phyloP scores from a whole-genome alignment of 2,888 invertebrate genomes.

The Galeopsomyia nigrocyanea region DNA sequence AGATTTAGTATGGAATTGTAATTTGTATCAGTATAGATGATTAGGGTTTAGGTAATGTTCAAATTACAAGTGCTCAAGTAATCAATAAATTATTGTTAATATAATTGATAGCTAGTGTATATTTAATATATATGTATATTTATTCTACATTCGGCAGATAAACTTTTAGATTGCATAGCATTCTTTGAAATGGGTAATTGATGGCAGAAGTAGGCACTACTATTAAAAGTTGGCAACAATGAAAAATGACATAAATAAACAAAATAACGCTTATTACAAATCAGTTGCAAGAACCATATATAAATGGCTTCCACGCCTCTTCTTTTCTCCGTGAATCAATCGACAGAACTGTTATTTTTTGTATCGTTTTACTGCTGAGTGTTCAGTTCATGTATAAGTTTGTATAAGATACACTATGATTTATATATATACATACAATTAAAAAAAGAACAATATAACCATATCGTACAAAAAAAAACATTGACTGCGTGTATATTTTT shows the following conservation, averaged over 20 bases:
- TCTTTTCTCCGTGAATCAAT: constrained; percentile 40
- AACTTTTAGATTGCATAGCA: no score
- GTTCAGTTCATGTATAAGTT: constrained; percentile 60
- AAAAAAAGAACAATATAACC: constrained; percentile 48
- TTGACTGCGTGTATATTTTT: constrained; percentile 17
- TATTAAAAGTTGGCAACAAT: not conserved
- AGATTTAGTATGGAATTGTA: constrained; percentile 1
- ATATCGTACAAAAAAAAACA: constrained; percentile 38
- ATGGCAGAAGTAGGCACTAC: no score
- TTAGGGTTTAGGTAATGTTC: no score
- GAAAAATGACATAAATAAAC: constrained; percentile 17
- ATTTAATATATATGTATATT: no score
- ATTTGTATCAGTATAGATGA: not conserved
- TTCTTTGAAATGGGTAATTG: no score
- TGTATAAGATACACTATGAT: constrained; percentile 59
- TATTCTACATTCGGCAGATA: no score
- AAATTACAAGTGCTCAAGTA: no score
- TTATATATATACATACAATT: constrained; percentile 56
- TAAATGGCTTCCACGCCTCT: constrained; percentile 32
- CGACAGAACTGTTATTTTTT: constrained; percentile 52
- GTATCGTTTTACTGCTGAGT: constrained; percentile 57
- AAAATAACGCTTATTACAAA: constrained; percentile 28
- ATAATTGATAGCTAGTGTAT: no score
- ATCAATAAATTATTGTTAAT: no score
- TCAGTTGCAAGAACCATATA: constrained; percentile 14